Base-by-base conservation (phyloP, 2,797 vertebrate genomes). In the Centroberyx gerrardi region DNA sequence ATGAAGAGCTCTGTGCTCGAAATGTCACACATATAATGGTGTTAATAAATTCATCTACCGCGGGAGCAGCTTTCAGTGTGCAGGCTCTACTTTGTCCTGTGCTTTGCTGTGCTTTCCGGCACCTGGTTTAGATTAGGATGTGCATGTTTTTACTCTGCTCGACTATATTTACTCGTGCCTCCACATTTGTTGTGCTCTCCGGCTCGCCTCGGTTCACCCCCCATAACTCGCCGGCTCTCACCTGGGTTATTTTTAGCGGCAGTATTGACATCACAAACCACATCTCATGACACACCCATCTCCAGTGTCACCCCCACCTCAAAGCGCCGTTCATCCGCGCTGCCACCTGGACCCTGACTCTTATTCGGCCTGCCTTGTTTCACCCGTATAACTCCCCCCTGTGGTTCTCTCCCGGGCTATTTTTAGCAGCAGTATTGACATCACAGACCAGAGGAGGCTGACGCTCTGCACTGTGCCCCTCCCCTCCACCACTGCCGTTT, bases 361-460 rank as follows among this genome's bases (percentile, higher is more conserved):
- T 68, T 55, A 60, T 80, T 53, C 72, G 63, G 68, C 44, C 29
- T 42, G 67, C 64, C 76, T 86, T 10, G 27, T 86, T 58, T 86
- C 82, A 82, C 81, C 82, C 76, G 68, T 60, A 22, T 67, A 58
- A 61, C 71, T 27, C 62, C 76, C 74, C 75, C 85, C 72, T 3
- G 28, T 68, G 79, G 68, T 72, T 79, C 59, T 84, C 76, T 83
- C 68, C 56, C 1, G 58, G 31, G 79, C 85, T 95, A 94, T 93
- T 93, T 93, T 90, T 94, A 93, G 91, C 84, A 72, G 46, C 82
- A 72, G 61, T 79, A 76, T 86, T 92, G 93, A 94, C 91, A 90
- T 94, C 92, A 93, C 81, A 80, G 81, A 81, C 80, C 64, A 81
- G 80, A 84, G 84, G 86, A 88, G 76, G 76, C 86, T 84, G 82